These are phyloP conservation scores for Harpalus rufipes DNA, from an alignment of 2,888 invertebrate species.

Conservation along the genomic window DNA sequence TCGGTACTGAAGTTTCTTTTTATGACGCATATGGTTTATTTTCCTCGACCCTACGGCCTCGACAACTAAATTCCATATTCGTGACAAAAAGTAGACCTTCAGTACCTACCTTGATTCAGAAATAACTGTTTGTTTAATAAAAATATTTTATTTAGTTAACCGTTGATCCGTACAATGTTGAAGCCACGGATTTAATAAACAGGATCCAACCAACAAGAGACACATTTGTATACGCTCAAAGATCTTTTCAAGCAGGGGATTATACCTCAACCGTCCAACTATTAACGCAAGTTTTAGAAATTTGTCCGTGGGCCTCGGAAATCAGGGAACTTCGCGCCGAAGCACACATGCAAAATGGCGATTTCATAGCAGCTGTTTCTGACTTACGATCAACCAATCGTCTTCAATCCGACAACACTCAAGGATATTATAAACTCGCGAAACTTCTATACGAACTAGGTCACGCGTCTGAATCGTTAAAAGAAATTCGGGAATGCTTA, in stretches of 20 bases:
- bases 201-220: conserved; percentile 83
- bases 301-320: conserved; percentile 93
- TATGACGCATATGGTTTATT: too few species aligned
- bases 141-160: conserved; percentile 81
- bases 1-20: too few species aligned
- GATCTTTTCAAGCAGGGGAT: conserved; percentile 80
- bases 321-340: conserved; percentile 93
- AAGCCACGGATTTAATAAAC: conserved; percentile 85
- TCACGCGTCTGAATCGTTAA: conserved; percentile 93
- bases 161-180: conserved; percentile 87
- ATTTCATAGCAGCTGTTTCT: conserved; percentile 91
- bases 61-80: too few species aligned
- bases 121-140: conserved; percentile 15
- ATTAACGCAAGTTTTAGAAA: conserved; percentile 85
- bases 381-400: conserved; percentile 95
- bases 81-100: too few species aligned
- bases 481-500: conserved; percentile 97
- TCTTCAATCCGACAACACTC: conserved; percentile 94
- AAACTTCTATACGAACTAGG: conserved; percentile 93
- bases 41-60: too few species aligned
- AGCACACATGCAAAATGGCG: conserved; percentile 88
- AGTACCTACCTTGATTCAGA: too few species aligned
- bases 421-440: conserved; percentile 90
- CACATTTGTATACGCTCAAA: conserved; percentile 83
- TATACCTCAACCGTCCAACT: conserved; percentile 81